Evolutionary conservation across 1,140 invertebrate genomes (phyloP), one percentile per base, ranked within the genome.

Genomic region (Pachypeltis micranthus): DNA sequence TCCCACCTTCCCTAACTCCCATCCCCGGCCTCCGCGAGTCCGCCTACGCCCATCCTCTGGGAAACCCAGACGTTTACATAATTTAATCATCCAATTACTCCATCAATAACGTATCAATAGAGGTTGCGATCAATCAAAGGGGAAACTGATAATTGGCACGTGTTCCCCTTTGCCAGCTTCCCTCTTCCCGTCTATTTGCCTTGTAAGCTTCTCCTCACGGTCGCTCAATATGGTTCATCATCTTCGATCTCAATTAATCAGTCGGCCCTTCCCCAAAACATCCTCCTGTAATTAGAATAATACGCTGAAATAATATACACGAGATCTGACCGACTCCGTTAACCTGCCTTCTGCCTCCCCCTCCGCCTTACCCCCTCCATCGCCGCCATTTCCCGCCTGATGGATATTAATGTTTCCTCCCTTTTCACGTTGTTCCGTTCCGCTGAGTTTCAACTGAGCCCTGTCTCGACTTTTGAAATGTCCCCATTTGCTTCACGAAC

Each of bases 161-260:
- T 51, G 47, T 51, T 51, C 4, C 47, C 7, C 7, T 10, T 21
- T 4, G 7, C 47, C 4, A 14, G 4, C 47, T 21, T 21, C 47
- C 21, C n/a, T n/a, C n/a, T n/a, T n/a, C n/a, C n/a, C n/a, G n/a
- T n/a, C n/a, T 51, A 21, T 51, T 51, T 51, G 7, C 47, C 47
- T 51, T 51, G 47, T 51, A 51, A 51, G 7, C 47, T 51, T 3
- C 47, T 51, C 4, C 10, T 10, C 47, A 4, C 19, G 7, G 23
- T 51, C 47, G 47, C 12, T 51, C 47, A 51, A 51, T 51, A 51
- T 10, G 12, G 47, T 51, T 14, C 47, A 51, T 51, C 47, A 51
- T 51, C 47, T 51, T 51, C 47, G 47, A 51, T 51, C 47, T 51
- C 47, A 51, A 51, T 51, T 51, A 51, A 51, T 51, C 47, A 51